These are phyloP conservation scores for Gymnobelideus leadbeateri DNA, from an alignment of 2,113 vertebrate genomes.

Conservation along the genomic window DNA sequence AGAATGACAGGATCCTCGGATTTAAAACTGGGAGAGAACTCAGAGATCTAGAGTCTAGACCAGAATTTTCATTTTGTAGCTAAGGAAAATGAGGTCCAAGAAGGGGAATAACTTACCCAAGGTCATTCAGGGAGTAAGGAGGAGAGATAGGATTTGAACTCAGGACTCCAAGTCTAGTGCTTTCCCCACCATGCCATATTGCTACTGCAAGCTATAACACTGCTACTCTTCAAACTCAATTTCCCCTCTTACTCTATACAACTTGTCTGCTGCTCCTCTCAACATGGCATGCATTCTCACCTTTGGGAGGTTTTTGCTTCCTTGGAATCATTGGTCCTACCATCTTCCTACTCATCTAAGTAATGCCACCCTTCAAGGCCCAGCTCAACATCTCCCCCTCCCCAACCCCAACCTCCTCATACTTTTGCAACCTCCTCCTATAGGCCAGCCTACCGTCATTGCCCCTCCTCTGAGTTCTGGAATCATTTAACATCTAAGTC, in stretches of 20 bases:
- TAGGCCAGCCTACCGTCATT: background rate
- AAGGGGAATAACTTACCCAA: background rate
- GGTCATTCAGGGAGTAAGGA: background rate
- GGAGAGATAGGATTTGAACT: background rate
- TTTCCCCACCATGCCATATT: background rate
- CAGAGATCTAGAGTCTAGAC: background rate
- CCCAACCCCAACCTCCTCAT: rapidly evolving
- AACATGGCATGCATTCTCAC: background rate
- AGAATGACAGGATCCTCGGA: background rate
- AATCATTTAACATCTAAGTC: background rate
- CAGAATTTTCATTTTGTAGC: background rate
- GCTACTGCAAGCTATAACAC: too few relatives aligned
- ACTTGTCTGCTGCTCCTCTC: background rate
- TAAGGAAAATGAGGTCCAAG: background rate
- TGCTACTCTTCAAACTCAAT: background rate
- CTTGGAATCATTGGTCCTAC: background rate
- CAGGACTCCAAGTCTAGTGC: background rate
- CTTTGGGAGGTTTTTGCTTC: background rate
- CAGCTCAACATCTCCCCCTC: background rate
- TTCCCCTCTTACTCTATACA: background rate
- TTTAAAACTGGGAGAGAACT: background rate
- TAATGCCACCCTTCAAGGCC: background rate
- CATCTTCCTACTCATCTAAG: background rate
- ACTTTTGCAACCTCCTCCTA: background rate
- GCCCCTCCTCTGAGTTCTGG: background rate